phyloP scores from a whole-genome alignment of 1,140 invertebrate genomes.

The Drosophila pseudoobscura region DNA sequence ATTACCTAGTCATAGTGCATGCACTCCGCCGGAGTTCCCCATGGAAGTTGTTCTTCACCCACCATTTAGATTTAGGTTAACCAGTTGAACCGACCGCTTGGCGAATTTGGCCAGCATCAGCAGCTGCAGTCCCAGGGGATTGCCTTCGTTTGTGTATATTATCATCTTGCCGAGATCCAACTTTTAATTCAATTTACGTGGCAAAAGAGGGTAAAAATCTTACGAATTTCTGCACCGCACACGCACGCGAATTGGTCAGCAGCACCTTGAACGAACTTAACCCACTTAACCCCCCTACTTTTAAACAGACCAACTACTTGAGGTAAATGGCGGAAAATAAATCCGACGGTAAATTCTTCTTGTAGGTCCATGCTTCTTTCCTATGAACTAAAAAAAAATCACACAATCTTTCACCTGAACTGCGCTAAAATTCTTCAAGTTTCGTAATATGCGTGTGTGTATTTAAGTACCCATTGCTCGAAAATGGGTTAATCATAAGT shows the following conservation, averaged over 20 bases:
- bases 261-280: no score
- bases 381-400: no score
- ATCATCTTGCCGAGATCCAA: slow-evolving; percentile 84
- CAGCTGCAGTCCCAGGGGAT: slow-evolving; percentile 89
- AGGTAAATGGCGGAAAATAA: no score
- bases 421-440: no score
- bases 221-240: slow-evolving; percentile 10
- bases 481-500: no score
- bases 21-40: slow-evolving; percentile 20
- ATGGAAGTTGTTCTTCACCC: slow-evolving; percentile 34
- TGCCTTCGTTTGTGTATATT: slow-evolving; percentile 88
- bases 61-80: slow-evolving; percentile 86
- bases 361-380: no score
- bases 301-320: no score
- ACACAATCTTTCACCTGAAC: no score
- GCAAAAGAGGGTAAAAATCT: slow-evolving; percentile 53
- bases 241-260: slow-evolving; percentile 31
- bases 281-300: no score
- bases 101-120: slow-evolving; percentile 87
- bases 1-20: slow-evolving; percentile 2
- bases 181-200: slow-evolving; percentile 70
- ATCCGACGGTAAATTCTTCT: no score
- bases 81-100: slow-evolving; percentile 84
- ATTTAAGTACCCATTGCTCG: no score
- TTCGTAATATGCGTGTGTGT: no score